These are phyloP conservation scores for Opisthocomus hoazin DNA, from an alignment of 2,113 vertebrate species.

Conservation along the genomic window DNA sequence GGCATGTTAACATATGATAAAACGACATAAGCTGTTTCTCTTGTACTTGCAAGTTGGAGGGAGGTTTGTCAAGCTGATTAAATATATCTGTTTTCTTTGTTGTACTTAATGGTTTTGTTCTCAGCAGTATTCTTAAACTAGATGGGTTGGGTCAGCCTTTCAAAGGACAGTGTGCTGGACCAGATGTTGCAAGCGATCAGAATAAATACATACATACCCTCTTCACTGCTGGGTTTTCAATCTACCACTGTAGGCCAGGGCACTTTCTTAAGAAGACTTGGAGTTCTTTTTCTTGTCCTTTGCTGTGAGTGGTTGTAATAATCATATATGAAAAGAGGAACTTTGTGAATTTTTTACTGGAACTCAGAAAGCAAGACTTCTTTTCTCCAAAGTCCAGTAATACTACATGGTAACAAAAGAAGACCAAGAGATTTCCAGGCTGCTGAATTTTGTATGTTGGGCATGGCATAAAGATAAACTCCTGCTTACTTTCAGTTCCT, in stretches of 20 bases:
- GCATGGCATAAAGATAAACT: not conserved
- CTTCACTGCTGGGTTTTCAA: not conserved
- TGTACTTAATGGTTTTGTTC: not conserved
- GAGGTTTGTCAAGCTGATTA: not conserved
- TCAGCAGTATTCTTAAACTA: not conserved
- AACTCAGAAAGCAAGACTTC: not conserved
- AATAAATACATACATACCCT: not conserved
- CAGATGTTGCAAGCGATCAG: not conserved
- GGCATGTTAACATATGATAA: not conserved
- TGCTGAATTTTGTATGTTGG: not conserved
- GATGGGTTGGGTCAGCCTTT: rapidly evolving
- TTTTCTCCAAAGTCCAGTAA: not conserved
- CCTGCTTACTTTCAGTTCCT: not conserved
- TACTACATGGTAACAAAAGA: not conserved
- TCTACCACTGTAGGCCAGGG: not conserved
- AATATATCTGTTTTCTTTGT: not conserved
- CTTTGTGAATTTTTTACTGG: not conserved
- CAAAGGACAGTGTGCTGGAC: not conserved
- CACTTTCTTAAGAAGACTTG: not conserved
- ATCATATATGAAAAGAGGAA: not conserved
- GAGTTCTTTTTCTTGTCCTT: not conserved
- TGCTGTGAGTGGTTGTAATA: not conserved
- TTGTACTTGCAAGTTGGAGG: not conserved
- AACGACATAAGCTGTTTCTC: not conserved
- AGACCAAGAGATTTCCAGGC: not conserved